Base-by-base conservation (phyloP, 2,888 invertebrate species). In the Helleia helle region DNA sequence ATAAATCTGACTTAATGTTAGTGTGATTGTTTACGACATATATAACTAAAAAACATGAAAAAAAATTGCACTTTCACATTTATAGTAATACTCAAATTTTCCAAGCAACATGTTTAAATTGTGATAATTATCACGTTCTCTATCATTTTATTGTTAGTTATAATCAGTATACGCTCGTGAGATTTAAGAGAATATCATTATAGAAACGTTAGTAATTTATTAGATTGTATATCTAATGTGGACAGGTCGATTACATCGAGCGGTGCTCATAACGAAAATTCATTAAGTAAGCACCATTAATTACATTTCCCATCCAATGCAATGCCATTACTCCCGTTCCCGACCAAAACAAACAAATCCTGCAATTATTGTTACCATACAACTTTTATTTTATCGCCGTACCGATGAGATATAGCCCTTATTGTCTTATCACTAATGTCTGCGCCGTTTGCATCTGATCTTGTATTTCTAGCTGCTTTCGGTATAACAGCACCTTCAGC, bases 331-430 rank as follows among this genome's bases (percentile, higher is more conserved):
- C 74, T 70, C 62, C 65, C 70, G 65, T 73, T 71, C 65, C 72
- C 65, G 61, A 66, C 67, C 70, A 75, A 77, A 80, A 79, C 76
- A 81, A 81, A 81, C 81, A 81, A 81, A 80, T 81, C 79, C 72
- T 65, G 67, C 72, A 79, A 77, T 75, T 77, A 75, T 74, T 76
- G 68, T 66, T 67, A 65, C 63, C 56, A 55, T 57, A 59, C 68
- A 61, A 59, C 50, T 34, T 51, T 54, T 44, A 34, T 31, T 43
- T 38, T 43, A 8, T 29, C 27, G 8, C 31, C 9, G 25, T 27
- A 24, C 36, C 40, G 28, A 42, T 46, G 48, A 9, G 56, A 54
- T 48, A 47, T 45, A 34, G 44, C 38, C 52, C 47, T 47, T 59
- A 51, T 40, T 30, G 8, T 43, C 12, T 30, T 40, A 4, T 6